Evolutionary conservation across 1,140 invertebrate species (phyloP).

Genomic region (Phortica variegata): DNA sequence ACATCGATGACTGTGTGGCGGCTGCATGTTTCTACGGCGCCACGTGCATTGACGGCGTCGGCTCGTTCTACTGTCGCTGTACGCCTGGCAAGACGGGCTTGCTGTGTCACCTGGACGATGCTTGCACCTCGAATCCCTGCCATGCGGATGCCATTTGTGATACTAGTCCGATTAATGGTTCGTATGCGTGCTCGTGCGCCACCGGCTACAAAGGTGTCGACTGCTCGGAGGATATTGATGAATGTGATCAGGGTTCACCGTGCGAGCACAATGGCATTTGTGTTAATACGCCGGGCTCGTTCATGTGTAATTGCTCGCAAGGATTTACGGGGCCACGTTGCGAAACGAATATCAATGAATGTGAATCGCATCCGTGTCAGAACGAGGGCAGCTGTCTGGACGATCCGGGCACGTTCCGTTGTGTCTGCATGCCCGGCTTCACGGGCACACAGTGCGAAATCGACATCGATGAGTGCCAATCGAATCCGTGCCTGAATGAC

Average conservation of each 20-base stretch:
- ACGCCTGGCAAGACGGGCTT: conserved; percentile 92
- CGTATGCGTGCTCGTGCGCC: conserved; percentile 90
- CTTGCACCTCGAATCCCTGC: conserved; percentile 95
- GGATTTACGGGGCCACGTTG: conserved; percentile 90
- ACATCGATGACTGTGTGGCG: conserved; percentile 91
- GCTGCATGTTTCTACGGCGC: conserved; percentile 95
- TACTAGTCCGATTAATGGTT: conserved; percentile 92
- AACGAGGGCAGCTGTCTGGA: conserved; percentile 93
- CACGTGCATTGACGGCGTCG: conserved; percentile 93
- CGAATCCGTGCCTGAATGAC: conserved; percentile 84
- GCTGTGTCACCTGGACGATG: conserved; percentile 93
- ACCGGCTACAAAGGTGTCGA: conserved; percentile 86
- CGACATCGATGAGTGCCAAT: conserved; percentile 87
- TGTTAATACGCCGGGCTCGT: conserved; percentile 92
- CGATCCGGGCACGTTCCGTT: conserved; percentile 91
- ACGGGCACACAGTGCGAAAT: conserved; percentile 89
- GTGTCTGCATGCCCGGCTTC: conserved; percentile 95
- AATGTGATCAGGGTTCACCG: conserved; percentile 91
- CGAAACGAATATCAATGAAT: conserved; percentile 92
- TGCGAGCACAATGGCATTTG: conserved; percentile 92
- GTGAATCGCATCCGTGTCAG: conserved; percentile 90
- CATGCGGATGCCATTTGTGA: conserved; percentile 91
- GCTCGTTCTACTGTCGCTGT: conserved; percentile 92
- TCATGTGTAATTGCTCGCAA: conserved; percentile 87
- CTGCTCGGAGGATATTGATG: conserved; percentile 92